These are phyloP conservation scores for Brachionus rotundiformis DNA, from an alignment of 1,140 invertebrate species.

Conservation along the genomic window DNA sequence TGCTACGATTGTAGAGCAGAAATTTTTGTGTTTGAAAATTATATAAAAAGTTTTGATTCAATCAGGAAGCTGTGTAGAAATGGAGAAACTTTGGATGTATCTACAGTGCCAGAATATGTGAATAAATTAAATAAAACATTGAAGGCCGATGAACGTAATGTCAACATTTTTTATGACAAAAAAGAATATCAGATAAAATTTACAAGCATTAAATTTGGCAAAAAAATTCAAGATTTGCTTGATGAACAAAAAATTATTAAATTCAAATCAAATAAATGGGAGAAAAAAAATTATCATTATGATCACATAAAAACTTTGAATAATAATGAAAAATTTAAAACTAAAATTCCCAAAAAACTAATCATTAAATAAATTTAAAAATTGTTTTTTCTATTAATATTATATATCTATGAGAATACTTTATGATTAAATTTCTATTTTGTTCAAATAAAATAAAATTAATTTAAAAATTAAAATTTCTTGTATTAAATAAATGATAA, in stretches of 20 bases:
- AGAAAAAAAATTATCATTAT: conserved; percentile 7
- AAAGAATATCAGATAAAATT: conserved; percentile 28
- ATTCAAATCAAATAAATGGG: background rate
- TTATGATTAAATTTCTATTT: too few relatives aligned
- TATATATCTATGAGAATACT: too few relatives aligned
- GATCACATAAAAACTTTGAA: background rate
- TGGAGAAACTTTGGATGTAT: background rate
- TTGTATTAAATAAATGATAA: too few relatives aligned
- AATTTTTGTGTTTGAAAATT: conserved; percentile 8
- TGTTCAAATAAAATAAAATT: too few relatives aligned
- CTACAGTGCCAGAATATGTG: background rate
- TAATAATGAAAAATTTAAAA: background rate
- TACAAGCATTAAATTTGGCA: conserved; percentile 16
- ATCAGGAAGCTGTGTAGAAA: background rate
- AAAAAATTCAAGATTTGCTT: background rate
- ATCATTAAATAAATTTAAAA: too few relatives aligned
- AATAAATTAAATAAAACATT: background rate
- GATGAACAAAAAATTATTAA: background rate
- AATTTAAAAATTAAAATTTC: too few relatives aligned
- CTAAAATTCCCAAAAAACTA: too few relatives aligned
- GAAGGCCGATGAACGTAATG: background rate
- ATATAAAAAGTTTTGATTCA: background rate
- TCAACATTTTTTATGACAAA: background rate
- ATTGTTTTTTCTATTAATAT: too few relatives aligned
- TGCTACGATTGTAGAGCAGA: conserved; percentile 49